phyloP scores from a whole-genome alignment of 2,113 vertebrate species.

The Ptychochromis oligacanthus region DNA sequence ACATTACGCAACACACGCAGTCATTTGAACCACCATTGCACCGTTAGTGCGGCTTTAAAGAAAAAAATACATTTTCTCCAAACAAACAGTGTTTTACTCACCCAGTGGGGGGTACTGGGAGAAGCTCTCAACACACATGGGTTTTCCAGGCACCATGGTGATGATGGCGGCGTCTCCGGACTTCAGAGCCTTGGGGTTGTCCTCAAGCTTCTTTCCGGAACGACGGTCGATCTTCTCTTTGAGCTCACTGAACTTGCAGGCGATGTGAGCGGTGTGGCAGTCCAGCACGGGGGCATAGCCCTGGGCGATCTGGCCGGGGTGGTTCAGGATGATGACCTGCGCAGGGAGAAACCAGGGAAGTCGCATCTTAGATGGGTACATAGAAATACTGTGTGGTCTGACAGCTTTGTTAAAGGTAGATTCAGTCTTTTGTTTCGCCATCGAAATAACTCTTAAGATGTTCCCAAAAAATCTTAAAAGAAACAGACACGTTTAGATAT shows the following conservation, averaged over 20 bases:
- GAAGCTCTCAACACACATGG: slow-evolving; percentile 85
- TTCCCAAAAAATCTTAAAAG: no score
- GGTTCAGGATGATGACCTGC: slow-evolving; percentile 87
- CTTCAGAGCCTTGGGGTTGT: slow-evolving; percentile 81
- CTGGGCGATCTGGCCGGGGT: slow-evolving; percentile 79
- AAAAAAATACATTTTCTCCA: not conserved
- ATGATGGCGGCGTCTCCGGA: slow-evolving; percentile 83
- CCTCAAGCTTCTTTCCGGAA: slow-evolving; percentile 84
- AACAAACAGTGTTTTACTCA: slow-evolving; percentile 47
- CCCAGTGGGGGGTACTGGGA: slow-evolving; percentile 81
- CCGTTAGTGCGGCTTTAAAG: not conserved
- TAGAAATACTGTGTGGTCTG: no score
- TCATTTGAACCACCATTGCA: not conserved
- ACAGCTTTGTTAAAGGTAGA: no score
- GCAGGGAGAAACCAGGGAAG: not conserved
- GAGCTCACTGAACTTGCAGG: slow-evolving; percentile 84
- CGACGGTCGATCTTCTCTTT: slow-evolving; percentile 83
- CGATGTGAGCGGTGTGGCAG: slow-evolving; percentile 81
- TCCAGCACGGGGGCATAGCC: slow-evolving; percentile 84
- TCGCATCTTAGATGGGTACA: not conserved
- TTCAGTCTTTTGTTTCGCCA: no score
- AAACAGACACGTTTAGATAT: no score
- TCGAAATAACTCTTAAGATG: no score
- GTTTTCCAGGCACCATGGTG: slow-evolving; percentile 80
- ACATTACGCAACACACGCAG: not conserved